Base-by-base conservation (phyloP, 2,797 vertebrate species). In the Fistularia tabacaria region DNA sequence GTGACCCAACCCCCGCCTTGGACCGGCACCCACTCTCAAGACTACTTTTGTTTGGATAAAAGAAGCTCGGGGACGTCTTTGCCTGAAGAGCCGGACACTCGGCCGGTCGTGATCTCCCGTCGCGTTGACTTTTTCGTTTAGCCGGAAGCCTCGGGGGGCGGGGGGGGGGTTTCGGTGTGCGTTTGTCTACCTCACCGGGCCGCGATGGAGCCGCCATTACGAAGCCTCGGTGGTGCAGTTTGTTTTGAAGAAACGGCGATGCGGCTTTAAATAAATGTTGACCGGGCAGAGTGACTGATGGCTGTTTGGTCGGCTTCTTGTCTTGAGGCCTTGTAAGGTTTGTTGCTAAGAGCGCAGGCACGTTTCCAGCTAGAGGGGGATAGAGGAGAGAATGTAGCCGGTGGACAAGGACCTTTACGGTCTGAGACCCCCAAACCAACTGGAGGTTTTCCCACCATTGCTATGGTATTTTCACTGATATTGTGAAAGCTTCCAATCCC, bases 281-380 rank as follows among this genome's bases (percentile, higher is more conserved):
- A 68, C 71, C 39, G 54, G 38, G 60, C 69, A 48, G 73, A 66
- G 65, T 74, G 76, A 81, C 57, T 68, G 76, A 84, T 80, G 78
- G 65, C 53, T 69, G 67, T 79, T 79, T 73, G 74, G 79, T 74
- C 77, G 64, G 64, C 64, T 73, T 78, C 65, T 25, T 75, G 71
- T 71, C 77, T 71, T 2, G 40, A 78, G 80, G 66, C 85, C 80
- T 75, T 87, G 73, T 85, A 87, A 69, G 83, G 85, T 64, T 62
- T 41, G 80, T 77, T 82, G 79, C 79, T 82, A 71, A 69, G 80
- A 77, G 67, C 69, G 9, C 56, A 47, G 65, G 47, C 36, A 49
- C 39, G 1, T 56, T 64, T 77, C 52, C 58, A 46, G 60, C 57
- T 57, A 63, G 51, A 36, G 51, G 51, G 41, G 43, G 49, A 53